A percentile compares a stretch with the other conserved stretches of the same genome.
Evolutionary conservation across 2,113 vertebrate genomes (phyloP).

Genomic region (Hylia prasina): DNA sequence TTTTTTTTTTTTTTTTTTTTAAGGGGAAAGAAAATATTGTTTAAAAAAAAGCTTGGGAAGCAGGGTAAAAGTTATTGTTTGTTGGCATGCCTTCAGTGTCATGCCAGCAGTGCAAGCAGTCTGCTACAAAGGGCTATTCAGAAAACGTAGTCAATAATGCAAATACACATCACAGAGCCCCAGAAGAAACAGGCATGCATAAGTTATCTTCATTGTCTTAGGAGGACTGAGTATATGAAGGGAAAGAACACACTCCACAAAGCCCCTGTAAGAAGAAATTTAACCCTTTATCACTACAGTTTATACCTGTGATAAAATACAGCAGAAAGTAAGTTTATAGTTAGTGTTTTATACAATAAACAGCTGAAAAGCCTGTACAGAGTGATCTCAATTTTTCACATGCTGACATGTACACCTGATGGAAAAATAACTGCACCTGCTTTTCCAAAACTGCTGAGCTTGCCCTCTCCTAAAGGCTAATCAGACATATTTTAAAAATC

Average conservation of each 20-base stretch:
- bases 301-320: background rate
- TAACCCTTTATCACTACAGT: background rate
- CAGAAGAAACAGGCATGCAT: background rate
- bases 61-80: background rate
- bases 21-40: background rate
- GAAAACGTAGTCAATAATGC: background rate
- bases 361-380: background rate
- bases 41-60: background rate
- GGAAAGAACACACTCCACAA: background rate
- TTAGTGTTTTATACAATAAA: background rate
- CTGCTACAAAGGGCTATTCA: conserved; percentile 15
- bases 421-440: background rate
- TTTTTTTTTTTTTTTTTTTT: background rate
- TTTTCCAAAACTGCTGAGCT: background rate
- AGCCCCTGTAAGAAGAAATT: background rate
- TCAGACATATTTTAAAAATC: background rate
- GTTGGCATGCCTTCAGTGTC: background rate
- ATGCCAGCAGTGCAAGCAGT: background rate
- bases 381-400: background rate
- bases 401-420: background rate
- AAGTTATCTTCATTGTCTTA: background rate
- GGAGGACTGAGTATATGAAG: background rate
- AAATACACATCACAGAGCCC: background rate
- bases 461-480: background rate
- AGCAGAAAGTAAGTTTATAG: background rate